Evolutionary conservation across 2,888 invertebrate species (phyloP).

Genomic region (Pseudococcus longispinus): DNA sequence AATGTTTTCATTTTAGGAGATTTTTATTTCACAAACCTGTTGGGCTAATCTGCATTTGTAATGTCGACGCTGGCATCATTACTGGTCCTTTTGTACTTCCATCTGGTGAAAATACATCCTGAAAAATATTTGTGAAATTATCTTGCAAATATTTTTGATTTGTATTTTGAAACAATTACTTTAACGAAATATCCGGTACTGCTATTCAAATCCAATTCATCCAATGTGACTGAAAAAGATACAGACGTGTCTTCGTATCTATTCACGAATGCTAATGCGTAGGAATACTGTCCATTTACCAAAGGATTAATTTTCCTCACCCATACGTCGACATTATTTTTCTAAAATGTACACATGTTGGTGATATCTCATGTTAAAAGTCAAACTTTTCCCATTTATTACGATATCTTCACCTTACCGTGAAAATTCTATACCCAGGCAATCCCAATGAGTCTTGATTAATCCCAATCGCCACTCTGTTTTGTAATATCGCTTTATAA

Average conservation of each 20-base stretch:
- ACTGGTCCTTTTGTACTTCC: not conserved
- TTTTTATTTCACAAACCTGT: slow-evolving; percentile 40
- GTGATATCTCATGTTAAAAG: not conserved
- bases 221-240: slow-evolving; percentile 60
- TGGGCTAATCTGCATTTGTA: slow-evolving; percentile 57
- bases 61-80: not conserved
- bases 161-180: slow-evolving; percentile 60
- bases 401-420: slow-evolving; percentile 61
- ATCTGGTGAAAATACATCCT: slow-evolving; percentile 54
- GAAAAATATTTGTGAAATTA: not conserved
- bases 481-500: slow-evolving; percentile 70
- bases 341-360: not conserved
- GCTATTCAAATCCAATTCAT: slow-evolving; percentile 62
- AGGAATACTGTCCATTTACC: slow-evolving; percentile 63
- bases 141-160: not conserved
- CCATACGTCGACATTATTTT: slow-evolving; percentile 59
- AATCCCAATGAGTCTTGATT: slow-evolving; percentile 74
- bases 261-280: slow-evolving; percentile 65
- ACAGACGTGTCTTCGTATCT: slow-evolving; percentile 62
- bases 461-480: slow-evolving; percentile 70
- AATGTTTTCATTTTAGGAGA: not conserved
- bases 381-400: not conserved
- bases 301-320: slow-evolving; percentile 59
- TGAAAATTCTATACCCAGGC: slow-evolving; percentile 67
- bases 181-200: slow-evolving; percentile 62